Evolutionary conservation across 1,140 invertebrate genomes (phyloP).

Genomic region (Ruditapes philippinarum): DNA sequence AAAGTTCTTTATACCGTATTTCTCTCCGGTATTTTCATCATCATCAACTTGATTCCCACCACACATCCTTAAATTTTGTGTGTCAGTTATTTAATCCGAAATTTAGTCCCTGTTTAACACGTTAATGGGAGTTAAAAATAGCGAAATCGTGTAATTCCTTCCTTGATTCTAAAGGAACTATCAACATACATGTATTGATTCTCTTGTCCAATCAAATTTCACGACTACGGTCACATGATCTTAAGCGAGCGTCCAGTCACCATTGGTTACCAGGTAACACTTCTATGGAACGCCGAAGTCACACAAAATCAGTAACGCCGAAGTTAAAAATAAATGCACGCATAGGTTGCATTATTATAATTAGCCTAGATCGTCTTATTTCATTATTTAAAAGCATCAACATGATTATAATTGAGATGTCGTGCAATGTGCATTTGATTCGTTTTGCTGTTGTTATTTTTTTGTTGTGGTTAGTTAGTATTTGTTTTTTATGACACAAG

Average conservation of each 20-base stretch:
- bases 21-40: not conserved
- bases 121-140: not conserved
- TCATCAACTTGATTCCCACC: conserved; percentile 51
- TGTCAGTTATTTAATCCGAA: not conserved
- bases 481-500: too few species aligned
- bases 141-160: not conserved
- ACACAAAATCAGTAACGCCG: too few species aligned
- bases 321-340: too few species aligned
- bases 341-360: too few species aligned
- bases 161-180: too few species aligned
- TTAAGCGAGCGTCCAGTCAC: conserved; percentile 13
- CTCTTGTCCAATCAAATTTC: conserved; percentile 38
- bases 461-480: too few species aligned
- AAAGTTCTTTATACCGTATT: conserved; percentile 53
- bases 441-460: too few species aligned
- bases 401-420: too few species aligned
- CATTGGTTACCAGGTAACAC: conserved; percentile 56
- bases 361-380: too few species aligned
- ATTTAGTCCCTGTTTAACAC: not conserved
- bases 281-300: too few species aligned
- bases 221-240: conserved; percentile 12
- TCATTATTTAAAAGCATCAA: too few species aligned
- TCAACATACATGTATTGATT: conserved; percentile 18
- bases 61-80: conserved; percentile 40
- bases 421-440: too few species aligned